Base-by-base conservation (phyloP, 2,113 vertebrate genomes). In the Tympanuchus pallidicinctus region DNA sequence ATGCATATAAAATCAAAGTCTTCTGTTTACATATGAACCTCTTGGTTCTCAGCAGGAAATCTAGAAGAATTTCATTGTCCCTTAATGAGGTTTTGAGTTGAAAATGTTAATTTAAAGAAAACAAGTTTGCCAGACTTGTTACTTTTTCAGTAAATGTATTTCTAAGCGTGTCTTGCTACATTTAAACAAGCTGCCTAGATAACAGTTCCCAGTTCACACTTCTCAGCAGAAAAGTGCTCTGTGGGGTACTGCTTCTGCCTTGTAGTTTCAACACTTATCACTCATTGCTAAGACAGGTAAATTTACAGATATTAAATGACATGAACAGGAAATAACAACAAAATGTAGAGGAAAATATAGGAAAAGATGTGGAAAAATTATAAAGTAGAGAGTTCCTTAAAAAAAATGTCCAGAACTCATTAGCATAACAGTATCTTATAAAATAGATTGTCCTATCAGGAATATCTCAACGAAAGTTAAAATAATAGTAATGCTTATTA, bases 21-120 rank as follows among this genome's bases (percentile, higher is more conserved):
- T 82, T 94, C 76, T 95, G 80, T 95, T 95, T 95, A 75, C 90
- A 79, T 76, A 92, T 24, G 83, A 88, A 70, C 91, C 94, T 97
- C 95, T 79, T 92, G 95, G 82, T 95, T 95, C 96, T 94, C 36
- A 63, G 45, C 63, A 72, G 63, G 80, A 93, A 94, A 75, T 69
- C 80, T 3, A 52, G 38, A 78, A 84, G 82, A 94, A 72, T 92
- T 92, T 90, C 77, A 86, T 92, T 92, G 80, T 56, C 63, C 54
- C 90, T 95, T 94, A 96, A 92, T 95, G 88, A 94, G 56, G 76
- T 86, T 94, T 79, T 86, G 73, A 95, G 45, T 25, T 0, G 1
- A 84, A 92, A 95, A 91, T 72, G 89, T 87, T 94, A 50, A 87
- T 94, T 89, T 92, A 89, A 90, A 86, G 82, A 71, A 54, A 47